Evolutionary conservation across 2,113 vertebrate species (phyloP).

Genomic region (Smithornis capensis): DNA sequence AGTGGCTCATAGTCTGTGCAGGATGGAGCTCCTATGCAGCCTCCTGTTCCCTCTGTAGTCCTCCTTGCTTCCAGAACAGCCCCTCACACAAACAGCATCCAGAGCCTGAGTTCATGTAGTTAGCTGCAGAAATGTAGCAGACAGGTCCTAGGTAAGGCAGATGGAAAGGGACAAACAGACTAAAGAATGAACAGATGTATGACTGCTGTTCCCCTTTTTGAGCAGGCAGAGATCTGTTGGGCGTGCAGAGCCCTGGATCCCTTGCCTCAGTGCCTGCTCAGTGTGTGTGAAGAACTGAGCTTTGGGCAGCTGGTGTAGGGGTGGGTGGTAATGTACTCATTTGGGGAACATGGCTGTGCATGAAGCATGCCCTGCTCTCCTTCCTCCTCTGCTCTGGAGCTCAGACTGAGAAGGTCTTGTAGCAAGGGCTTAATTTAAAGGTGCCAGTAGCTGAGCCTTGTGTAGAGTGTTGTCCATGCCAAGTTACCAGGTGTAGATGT

Average conservation of each 20-base stretch:
- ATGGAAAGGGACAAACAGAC: neutral
- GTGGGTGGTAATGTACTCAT: accelerated
- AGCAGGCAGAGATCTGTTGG: neutral
- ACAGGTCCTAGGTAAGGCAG: neutral
- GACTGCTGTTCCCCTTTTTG: neutral
- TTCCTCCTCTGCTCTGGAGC: neutral
- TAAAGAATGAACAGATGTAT: neutral
- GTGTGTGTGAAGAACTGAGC: accelerated
- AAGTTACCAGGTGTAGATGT: neutral
- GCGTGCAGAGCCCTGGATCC: neutral
- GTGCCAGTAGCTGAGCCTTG: neutral
- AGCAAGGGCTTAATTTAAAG: neutral
- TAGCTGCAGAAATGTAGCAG: neutral
- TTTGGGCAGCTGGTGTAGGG: neutral
- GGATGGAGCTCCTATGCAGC: neutral
- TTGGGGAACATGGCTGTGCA: neutral
- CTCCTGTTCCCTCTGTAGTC: neutral
- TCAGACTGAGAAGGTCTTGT: neutral
- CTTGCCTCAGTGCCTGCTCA: neutral
- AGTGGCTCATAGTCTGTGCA: neutral
- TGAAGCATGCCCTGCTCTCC: neutral
- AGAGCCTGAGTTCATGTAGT: neutral
- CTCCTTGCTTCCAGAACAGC: neutral
- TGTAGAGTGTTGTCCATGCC: neutral
- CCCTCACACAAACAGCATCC: neutral